phyloP scores from a whole-genome alignment of 2,113 vertebrate genomes.

The Tor tambroides region DNA sequence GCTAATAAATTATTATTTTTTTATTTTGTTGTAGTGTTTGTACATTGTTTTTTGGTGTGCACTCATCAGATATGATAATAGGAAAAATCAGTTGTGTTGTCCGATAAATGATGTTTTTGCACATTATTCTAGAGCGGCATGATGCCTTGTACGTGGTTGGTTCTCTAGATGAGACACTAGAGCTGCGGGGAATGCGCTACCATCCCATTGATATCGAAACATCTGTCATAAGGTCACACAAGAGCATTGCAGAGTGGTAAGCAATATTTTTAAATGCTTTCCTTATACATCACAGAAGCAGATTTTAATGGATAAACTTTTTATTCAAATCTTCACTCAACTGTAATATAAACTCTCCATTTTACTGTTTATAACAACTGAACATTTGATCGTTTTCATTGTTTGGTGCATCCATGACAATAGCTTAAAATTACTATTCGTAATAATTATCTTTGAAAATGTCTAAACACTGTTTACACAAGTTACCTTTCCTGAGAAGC shows the following conservation, averaged over 20 bases:
- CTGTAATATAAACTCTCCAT: neutral
- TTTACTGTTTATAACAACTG: neutral
- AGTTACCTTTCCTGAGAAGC: too few relatives aligned
- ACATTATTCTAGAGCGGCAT: constrained; percentile 83
- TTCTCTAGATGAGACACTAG: constrained; percentile 83
- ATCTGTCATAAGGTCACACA: too few relatives aligned
- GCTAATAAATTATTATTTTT: neutral
- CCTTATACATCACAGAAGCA: neutral
- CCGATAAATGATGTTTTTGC: neutral
- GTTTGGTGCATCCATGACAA: neutral
- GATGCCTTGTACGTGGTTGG: constrained; percentile 95
- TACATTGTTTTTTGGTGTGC: too few relatives aligned
- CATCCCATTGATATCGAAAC: too few relatives aligned
- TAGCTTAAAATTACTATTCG: neutral
- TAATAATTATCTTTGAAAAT: neutral
- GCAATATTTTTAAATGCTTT: constrained; percentile 42
- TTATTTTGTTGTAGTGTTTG: neutral
- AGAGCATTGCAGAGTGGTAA: constrained; percentile 49
- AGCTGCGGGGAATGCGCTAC: too few relatives aligned
- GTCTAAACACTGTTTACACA: neutral
- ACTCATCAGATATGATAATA: neutral
- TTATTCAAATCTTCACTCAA: neutral
- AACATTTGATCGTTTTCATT: neutral
- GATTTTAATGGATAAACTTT: neutral
- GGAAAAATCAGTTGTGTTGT: neutral